Conservation (phyloP, 2,797 vertebrate species). For the Neosalanx taihuensis region DNA sequence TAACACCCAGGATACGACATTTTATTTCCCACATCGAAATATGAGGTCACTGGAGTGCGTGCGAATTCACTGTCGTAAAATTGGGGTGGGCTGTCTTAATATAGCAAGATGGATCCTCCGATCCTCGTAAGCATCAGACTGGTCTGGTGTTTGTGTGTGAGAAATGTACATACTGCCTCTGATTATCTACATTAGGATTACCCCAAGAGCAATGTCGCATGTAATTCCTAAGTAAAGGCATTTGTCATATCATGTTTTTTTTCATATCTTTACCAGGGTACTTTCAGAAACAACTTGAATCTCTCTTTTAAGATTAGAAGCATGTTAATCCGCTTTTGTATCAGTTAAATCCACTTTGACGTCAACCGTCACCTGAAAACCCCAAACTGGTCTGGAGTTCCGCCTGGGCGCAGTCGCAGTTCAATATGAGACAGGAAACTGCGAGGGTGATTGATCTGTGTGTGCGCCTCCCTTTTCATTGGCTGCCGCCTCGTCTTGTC, state of each 20-base stretch:
- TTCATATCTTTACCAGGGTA: neutral
- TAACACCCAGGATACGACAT: slow-evolving; percentile 49
- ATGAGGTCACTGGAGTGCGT: slow-evolving; percentile 38
- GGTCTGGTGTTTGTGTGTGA: neutral
- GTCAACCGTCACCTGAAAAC: neutral
- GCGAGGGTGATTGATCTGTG: neutral
- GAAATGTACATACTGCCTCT: neutral
- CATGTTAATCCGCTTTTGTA: neutral
- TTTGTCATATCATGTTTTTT: neutral
- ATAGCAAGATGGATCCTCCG: neutral
- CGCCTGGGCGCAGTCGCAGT: neutral
- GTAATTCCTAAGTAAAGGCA: too few species aligned
- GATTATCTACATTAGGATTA: neutral
- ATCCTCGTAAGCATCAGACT: neutral
- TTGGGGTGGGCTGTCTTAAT: neutral
- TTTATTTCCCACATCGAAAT: slow-evolving; percentile 36
- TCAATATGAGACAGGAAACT: neutral
- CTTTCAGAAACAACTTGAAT: neutral
- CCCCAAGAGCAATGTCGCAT: neutral
- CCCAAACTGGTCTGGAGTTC: neutral
- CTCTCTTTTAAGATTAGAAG: neutral
- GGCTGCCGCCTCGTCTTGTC: slow-evolving; percentile 21
- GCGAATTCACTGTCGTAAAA: slow-evolving; percentile 8
- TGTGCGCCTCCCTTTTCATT: slow-evolving; percentile 16
- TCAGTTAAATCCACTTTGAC: neutral